Base-by-base conservation (phyloP, 2,797 vertebrate species). In the Pseudochirops corinnae region DNA sequence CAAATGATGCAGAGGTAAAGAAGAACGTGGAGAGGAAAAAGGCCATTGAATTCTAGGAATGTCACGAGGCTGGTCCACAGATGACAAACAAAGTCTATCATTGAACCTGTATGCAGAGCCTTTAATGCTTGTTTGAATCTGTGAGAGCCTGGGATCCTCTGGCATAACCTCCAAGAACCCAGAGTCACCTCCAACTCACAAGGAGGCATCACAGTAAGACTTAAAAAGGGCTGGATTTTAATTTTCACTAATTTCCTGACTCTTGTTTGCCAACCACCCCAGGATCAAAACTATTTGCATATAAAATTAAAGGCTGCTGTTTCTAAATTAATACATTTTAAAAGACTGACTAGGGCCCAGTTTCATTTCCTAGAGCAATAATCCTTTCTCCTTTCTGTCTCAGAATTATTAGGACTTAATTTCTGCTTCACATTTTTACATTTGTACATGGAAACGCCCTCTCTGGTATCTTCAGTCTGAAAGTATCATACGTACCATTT, bases 181-280 rank as follows among this genome's bases (percentile, higher is more conserved):
- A 62, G 28, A 60, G 60, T 62, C 31, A 62, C 60, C 60, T 62
- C 60, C 16, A 39, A 74, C n/a, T 74, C 16, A 74, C 67, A 74
- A 74, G 67, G 14, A 74, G 21, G 67, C n/a, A 74, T 74, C n/a
- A 39, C 67, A 39, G n/a, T 21, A 21, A 74, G 62, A 39, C 33
- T 74, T 74, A 13, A 21, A 74, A 74, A 74, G 16, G 62, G 62
- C 62, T 74, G 90, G 93, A 95, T 95, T 96, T 56, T 90, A 95
- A 56, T 52, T 6, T 26, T 56, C 94, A 55, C 1, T 60, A 16
- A 46, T 11, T 55, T 55, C 91, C 96, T 93, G 92, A 92, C 9
- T 0, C 55, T 56, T 18, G 92, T 53, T 3, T 67, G 9, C 33
- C 93, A 95, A 97, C 55, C 11, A 4, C 55, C 56, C 90, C 13